Percentiles rank a stretch among this genome's conserved stretches.
Evolutionary conservation across 2,113 vertebrate genomes (phyloP).

Genomic region (Anguilla rostrata): DNA sequence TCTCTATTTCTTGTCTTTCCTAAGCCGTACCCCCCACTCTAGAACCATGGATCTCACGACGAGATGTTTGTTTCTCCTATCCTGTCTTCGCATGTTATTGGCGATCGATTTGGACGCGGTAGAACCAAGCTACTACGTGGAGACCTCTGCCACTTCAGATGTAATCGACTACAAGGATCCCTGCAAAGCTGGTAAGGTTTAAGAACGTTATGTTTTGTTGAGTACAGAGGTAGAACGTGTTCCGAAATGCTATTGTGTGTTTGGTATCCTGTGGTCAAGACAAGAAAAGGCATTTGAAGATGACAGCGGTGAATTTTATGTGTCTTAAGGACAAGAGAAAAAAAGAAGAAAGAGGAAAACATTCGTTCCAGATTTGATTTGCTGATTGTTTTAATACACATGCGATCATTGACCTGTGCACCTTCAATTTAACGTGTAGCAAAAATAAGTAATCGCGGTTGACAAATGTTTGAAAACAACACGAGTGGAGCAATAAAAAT

Average conservation of each 20-base stretch:
- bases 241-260: constrained; percentile 51
- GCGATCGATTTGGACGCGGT: constrained; percentile 67
- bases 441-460: not conserved
- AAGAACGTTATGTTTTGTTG: constrained; percentile 40
- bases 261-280: constrained; percentile 37
- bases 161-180: constrained; percentile 75
- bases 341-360: not conserved
- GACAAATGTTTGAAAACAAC: constrained; percentile 5
- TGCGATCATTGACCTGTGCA: not conserved
- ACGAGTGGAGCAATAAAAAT: not conserved
- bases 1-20: constrained; percentile 63
- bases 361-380: constrained; percentile 7
- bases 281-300: constrained; percentile 39
- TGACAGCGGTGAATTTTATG: constrained; percentile 57
- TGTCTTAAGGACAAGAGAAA: not conserved
- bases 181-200: constrained; percentile 72
- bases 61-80: constrained; percentile 65
- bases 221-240: constrained; percentile 53
- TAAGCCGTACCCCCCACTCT: constrained; percentile 51
- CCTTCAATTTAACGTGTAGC: not conserved
- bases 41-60: constrained; percentile 70
- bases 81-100: constrained; percentile 59
- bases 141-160: constrained; percentile 64
- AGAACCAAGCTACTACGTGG: constrained; percentile 69
- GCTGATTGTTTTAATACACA: constrained; percentile 6